Evolutionary conservation across 2,888 invertebrate species (phyloP).

Genomic region (Ophion obscuratus): DNA sequence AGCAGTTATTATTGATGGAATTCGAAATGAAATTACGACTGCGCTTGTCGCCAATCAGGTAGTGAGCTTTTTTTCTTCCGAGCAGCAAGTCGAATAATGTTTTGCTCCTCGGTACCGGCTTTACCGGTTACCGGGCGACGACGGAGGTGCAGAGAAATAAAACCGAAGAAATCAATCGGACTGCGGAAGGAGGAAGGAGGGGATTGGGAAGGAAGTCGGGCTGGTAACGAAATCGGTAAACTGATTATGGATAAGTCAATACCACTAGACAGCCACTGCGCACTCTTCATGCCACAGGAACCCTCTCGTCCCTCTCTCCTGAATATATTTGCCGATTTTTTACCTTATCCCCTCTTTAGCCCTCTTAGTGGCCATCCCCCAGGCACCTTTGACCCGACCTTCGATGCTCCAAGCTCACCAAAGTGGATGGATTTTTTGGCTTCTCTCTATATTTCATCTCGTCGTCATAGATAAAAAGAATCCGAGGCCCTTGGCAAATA

Average conservation of each 20-base stretch:
- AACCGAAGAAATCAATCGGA: slow-evolving; percentile 6
- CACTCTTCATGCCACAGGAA: slow-evolving; percentile 43
- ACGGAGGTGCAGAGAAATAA: slow-evolving; percentile 10
- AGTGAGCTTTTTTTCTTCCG: background rate
- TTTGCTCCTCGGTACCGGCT: background rate
- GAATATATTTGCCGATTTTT: background rate
- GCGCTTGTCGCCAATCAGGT: background rate
- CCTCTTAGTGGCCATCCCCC: background rate
- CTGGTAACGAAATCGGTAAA: slow-evolving; percentile 73
- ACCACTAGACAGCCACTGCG: slow-evolving; percentile 61
- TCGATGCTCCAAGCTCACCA: slow-evolving; percentile 58
- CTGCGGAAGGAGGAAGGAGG: slow-evolving; percentile 23
- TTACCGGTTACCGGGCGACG: background rate
- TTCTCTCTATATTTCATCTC: slow-evolving; percentile 29
- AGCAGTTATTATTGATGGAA: background rate
- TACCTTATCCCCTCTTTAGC: background rate
- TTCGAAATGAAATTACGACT: background rate
- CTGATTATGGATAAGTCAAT: slow-evolving; percentile 73
- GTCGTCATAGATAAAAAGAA: slow-evolving; percentile 52
- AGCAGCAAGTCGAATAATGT: background rate
- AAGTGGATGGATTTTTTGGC: slow-evolving; percentile 60
- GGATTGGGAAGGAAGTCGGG: background rate
- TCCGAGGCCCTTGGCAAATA: slow-evolving; percentile 73
- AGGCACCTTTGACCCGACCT: slow-evolving; percentile 52
- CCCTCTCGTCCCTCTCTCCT: background rate